Conservation (phyloP, 2,113 vertebrate species). For the Microcebus griseorufus region DNA sequence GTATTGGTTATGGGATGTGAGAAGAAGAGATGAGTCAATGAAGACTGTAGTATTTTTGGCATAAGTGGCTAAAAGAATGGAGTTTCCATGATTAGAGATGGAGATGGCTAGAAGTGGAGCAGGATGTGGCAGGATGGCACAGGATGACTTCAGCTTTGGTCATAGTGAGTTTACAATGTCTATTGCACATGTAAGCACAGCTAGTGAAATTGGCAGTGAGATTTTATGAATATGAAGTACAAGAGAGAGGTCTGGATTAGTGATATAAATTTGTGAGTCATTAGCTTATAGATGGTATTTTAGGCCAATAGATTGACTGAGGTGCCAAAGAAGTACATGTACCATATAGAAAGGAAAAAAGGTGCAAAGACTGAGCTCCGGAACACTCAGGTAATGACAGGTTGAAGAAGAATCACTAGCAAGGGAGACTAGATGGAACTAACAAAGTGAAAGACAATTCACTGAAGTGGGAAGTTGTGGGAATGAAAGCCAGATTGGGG, state of each 20-base stretch:
- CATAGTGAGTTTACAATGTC: background rate
- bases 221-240: background rate
- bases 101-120: background rate
- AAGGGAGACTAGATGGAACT: background rate
- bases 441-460: background rate
- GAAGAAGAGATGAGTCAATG: background rate
- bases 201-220: background rate
- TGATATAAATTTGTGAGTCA: background rate
- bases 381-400: background rate
- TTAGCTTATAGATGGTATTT: background rate
- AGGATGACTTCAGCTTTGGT: background rate
- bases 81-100: background rate
- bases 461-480: background rate
- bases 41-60: background rate
- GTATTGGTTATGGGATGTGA: background rate
- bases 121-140: background rate
- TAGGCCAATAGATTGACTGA: background rate
- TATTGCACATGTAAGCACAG: background rate
- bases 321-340: background rate
- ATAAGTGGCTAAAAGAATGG: background rate
- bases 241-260: background rate
- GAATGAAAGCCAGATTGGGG: background rate
- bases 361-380: background rate
- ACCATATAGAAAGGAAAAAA: background rate
- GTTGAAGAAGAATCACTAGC: background rate